A percentile compares a stretch with the other conserved stretches of the same genome.
These are phyloP conservation scores for Coccyzus lansbergi DNA, from an alignment of 2,797 vertebrate species.

Conservation along the genomic window DNA sequence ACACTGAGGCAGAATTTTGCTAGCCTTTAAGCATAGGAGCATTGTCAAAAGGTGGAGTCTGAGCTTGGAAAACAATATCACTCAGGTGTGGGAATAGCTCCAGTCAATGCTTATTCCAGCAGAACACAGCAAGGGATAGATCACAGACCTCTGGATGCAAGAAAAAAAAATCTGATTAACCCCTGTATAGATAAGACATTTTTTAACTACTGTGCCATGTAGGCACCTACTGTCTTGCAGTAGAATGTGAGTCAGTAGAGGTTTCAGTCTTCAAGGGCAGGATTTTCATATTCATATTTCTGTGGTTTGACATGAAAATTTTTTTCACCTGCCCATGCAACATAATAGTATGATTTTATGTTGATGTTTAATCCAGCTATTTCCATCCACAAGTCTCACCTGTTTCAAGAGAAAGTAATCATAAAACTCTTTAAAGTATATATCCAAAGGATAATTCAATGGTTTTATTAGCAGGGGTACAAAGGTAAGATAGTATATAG, in stretches of 20 bases:
- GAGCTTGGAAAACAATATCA: background rate
- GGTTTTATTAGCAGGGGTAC: conserved; percentile 41
- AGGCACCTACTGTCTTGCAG: background rate
- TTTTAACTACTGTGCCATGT: background rate
- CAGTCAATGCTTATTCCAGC: background rate
- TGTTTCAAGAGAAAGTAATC: background rate
- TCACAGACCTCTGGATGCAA: background rate
- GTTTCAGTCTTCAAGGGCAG: background rate
- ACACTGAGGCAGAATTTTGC: background rate
- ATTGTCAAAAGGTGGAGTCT: background rate
- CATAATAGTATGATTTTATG: background rate
- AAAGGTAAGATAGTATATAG: conserved; percentile 23
- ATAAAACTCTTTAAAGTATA: background rate
- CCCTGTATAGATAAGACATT: background rate
- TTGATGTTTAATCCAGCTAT: background rate
- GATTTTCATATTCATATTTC: background rate
- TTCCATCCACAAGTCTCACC: background rate
- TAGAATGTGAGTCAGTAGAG: background rate
- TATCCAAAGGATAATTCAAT: background rate
- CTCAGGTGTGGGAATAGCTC: background rate
- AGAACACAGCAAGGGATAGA: background rate
- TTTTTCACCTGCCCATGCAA: background rate
- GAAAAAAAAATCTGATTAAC: background rate
- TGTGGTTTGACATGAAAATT: background rate
- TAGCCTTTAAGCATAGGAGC: background rate